Conservation (phyloP, 2,797 vertebrate species). For the Pitangus sulphuratus region DNA sequence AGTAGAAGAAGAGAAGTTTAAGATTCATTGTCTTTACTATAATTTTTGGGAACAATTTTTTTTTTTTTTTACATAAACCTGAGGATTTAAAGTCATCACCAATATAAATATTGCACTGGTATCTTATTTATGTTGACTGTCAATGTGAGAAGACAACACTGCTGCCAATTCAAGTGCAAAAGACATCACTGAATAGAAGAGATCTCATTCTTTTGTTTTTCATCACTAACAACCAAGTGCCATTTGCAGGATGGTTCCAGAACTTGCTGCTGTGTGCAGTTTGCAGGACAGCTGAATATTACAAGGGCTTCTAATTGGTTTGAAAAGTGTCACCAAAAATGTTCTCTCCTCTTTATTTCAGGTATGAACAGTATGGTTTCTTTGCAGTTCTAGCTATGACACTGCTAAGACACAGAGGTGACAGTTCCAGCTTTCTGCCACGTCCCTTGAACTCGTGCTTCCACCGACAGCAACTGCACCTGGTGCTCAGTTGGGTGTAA, state of each 20-base stretch:
- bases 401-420: neutral
- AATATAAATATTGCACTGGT: neutral
- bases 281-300: neutral
- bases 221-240: neutral
- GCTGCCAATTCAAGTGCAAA: neutral
- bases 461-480: neutral
- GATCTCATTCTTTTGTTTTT: neutral
- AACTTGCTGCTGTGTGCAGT: neutral
- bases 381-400: neutral
- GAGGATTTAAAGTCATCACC: neutral
- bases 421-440: neutral
- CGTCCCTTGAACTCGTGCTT: neutral
- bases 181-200: neutral
- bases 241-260: fast-evolving
- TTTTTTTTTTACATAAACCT: neutral
- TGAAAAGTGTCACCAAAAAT: neutral
- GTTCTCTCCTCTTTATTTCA: neutral
- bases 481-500: neutral
- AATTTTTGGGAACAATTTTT: neutral
- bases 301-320: neutral
- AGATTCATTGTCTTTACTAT: neutral
- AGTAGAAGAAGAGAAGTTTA: neutral
- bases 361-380: neutral
- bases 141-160: neutral
- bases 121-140: neutral